Percentiles rank a stretch among this genome's conserved stretches.
These are phyloP conservation scores for Mycogona germanica DNA, from an alignment of 2,888 invertebrate species.

Conservation along the genomic window DNA sequence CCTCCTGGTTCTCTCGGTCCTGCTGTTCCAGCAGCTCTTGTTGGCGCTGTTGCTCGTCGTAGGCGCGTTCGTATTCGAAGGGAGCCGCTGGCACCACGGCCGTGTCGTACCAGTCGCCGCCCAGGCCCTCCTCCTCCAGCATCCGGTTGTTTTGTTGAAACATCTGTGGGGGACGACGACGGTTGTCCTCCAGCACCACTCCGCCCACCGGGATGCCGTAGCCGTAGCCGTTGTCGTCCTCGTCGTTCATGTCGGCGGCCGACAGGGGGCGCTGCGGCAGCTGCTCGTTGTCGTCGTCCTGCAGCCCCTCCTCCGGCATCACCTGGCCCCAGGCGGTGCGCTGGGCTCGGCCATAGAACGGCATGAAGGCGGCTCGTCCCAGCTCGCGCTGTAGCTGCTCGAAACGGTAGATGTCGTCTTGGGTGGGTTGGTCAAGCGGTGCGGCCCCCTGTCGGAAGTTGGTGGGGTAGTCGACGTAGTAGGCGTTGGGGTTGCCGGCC, in stretches of 20 bases:
- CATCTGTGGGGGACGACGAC: no score
- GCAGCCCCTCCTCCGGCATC: background rate
- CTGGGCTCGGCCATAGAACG: conserved; percentile 3
- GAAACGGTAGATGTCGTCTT: conserved; percentile 3
- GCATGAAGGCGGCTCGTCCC: conserved; percentile 6
- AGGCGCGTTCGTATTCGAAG: background rate
- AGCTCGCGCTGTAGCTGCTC: conserved; percentile 4
- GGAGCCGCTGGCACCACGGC: background rate
- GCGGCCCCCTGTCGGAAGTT: background rate
- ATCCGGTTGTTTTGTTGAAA: no score
- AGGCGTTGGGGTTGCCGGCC: background rate
- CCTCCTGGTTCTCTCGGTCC: background rate
- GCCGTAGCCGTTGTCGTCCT: no score
- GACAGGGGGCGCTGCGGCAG: no score
- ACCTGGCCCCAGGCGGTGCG: conserved; percentile 3
- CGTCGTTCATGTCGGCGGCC: background rate
- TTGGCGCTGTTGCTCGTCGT: background rate
- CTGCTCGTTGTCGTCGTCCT: no score
- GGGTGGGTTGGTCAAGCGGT: background rate
- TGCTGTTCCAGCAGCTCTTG: background rate
- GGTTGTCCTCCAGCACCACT: background rate
- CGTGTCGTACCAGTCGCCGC: conserved; percentile 3
- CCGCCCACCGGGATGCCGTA: background rate
- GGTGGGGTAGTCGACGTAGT: conserved; percentile 1
- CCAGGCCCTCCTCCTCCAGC: background rate